Base-by-base conservation (phyloP, 2,797 vertebrate species). In the Characodon lateralis region DNA sequence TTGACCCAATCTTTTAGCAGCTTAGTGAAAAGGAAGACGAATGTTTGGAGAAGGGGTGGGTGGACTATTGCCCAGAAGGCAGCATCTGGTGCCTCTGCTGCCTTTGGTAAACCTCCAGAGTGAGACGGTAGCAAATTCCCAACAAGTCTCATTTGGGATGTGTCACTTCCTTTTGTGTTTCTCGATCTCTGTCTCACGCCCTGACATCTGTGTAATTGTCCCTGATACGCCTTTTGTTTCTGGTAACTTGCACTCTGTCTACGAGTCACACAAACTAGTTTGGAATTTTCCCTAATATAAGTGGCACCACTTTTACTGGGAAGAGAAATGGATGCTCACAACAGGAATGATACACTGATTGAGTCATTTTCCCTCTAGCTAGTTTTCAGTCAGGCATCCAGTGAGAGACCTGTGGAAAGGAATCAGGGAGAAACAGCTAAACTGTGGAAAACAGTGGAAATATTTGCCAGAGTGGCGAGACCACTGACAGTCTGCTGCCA, bases 401-500 rank as follows among this genome's bases (percentile, higher is more conserved):
- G 69, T 66, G 77, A 79, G 81, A 87, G 84, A 81, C 78, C 83
- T 71, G 88, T 89, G 91, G 93, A 92, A 94, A 93, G 92, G 83
- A 79, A 89, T 89, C 77, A 82, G 79, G 78, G 85, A 81, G 88
- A 91, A 91, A 93, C 86, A 85, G 88, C 85, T 90, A 80, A 91
- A 87, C 84, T 92, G 77, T 90, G 92, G 89, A 93, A 94, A 94
- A 93, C 79, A 91, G 87, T 85, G 88, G 88, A 93, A 94, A 91
- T 91, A 90, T 92, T 91, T 92, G 83, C 80, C 86, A 76, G 79
- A 85, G 89, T 89, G 84, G 89, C 88, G 88, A 91, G 83, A 88
- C 76, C 79, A 85, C 78, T 70, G 75, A 79, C 82, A 75, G 77
- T 85, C 43, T 24, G 81, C 77, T 31, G 92, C 93, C 93, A 94